These are phyloP conservation scores for Spilogale gracilis DNA, from an alignment of 2,113 vertebrate genomes.

Conservation along the genomic window DNA sequence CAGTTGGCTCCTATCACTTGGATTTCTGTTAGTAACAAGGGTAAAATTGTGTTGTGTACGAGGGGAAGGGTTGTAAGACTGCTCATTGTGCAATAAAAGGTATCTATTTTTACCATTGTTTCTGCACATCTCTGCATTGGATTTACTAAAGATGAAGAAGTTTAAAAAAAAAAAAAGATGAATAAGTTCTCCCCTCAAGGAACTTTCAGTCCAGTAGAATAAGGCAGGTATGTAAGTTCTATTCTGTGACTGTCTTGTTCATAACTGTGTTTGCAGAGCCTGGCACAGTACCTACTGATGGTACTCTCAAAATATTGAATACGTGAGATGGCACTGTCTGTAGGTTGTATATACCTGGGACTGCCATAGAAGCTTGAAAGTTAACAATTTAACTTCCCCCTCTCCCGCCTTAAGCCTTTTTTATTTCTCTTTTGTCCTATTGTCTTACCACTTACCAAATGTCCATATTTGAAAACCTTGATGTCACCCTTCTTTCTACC, in stretches of 20 bases:
- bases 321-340: background rate
- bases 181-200: background rate
- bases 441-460: background rate
- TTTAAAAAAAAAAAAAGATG: background rate
- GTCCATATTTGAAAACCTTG: background rate
- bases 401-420: background rate
- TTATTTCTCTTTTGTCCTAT: constrained; percentile 13
- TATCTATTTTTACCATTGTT: background rate
- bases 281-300: background rate
- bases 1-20: background rate
- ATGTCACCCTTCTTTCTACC: constrained; percentile 2
- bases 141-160: background rate
- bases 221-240: background rate
- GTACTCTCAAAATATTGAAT: background rate
- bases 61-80: background rate
- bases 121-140: background rate
- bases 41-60: background rate
- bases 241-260: background rate
- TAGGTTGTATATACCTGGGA: background rate
- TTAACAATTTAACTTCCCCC: background rate
- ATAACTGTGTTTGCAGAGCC: background rate
- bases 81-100: background rate
- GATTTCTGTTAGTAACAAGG: background rate
- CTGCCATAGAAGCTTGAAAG: background rate
- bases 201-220: background rate